Conservation (phyloP, 1,140 invertebrate species). For the Ptiloglossa arizonensis region DNA sequence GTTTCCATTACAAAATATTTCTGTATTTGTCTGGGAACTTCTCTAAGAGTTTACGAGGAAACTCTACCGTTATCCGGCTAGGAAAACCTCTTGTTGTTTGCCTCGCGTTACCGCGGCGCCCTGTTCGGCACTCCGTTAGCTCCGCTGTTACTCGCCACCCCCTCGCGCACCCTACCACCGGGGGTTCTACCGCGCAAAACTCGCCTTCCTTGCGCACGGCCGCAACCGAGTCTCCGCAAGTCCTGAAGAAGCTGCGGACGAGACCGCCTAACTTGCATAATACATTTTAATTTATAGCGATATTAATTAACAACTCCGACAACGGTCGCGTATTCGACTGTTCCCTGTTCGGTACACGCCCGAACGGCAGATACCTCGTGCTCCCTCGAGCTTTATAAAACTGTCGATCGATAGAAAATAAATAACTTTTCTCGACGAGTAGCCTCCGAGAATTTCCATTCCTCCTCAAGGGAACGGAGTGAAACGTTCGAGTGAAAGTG, state of each 20-base stretch:
- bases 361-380: slow-evolving; percentile 5
- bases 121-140: slow-evolving; percentile 48
- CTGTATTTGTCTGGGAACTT: slow-evolving; percentile 78
- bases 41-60: slow-evolving; percentile 76
- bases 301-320: slow-evolving; percentile 63
- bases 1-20: slow-evolving; percentile 78
- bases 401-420: no score
- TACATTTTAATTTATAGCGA: slow-evolving; percentile 67
- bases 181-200: slow-evolving; percentile 47
- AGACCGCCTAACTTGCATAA: slow-evolving; percentile 65
- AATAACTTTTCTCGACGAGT: no score
- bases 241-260: slow-evolving; percentile 55
- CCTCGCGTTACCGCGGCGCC: slow-evolving; percentile 49
- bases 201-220: slow-evolving; percentile 34
- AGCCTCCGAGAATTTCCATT: no score
- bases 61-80: slow-evolving; percentile 64
- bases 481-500: no score
- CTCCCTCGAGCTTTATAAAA: no score
- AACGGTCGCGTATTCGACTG: slow-evolving; percentile 24
- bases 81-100: slow-evolving; percentile 66
- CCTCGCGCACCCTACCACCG: slow-evolving; percentile 22
- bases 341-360: neutral
- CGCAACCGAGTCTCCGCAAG: slow-evolving; percentile 48
- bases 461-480: no score
- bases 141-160: slow-evolving; percentile 36